Evolutionary conservation across 2,888 invertebrate genomes (phyloP).

Genomic region (Drosophila greeni): DNA sequence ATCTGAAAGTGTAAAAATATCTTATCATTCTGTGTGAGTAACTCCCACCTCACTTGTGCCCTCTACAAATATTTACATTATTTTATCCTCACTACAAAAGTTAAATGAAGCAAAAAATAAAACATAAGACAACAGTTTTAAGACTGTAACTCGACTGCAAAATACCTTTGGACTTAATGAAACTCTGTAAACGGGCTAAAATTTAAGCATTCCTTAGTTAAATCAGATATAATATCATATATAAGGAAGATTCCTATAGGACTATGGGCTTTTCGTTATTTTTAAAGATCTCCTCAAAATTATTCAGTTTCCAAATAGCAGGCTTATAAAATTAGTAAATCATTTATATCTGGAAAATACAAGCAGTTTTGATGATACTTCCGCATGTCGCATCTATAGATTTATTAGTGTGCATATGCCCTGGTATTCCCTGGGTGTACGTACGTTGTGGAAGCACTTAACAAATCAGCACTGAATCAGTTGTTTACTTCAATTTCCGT

Average conservation of each 20-base stretch:
- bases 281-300: neutral
- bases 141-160: conserved; percentile 5
- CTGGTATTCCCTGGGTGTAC: neutral
- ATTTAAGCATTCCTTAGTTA: no score
- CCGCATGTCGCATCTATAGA: neutral
- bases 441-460: conserved; percentile 20
- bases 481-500: conserved; percentile 35
- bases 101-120: conserved; percentile 7
- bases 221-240: neutral
- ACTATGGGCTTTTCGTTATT: neutral
- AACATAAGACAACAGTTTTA: neutral
- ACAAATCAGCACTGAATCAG: conserved; percentile 41
- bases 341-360: neutral
- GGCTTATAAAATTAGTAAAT: neutral
- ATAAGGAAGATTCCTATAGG: neutral
- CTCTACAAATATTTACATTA: conserved; percentile 23
- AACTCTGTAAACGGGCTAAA: neutral
- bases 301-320: neutral
- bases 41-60: conserved; percentile 4
- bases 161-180: neutral
- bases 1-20: conserved; percentile 12
- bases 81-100: conserved; percentile 4
- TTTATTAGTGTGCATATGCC: neutral
- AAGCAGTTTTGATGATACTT: neutral
- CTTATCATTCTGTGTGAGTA: conserved; percentile 1